Evolutionary conservation across 2,888 invertebrate species (phyloP).

Genomic region (Alloscopus bannaensis): DNA sequence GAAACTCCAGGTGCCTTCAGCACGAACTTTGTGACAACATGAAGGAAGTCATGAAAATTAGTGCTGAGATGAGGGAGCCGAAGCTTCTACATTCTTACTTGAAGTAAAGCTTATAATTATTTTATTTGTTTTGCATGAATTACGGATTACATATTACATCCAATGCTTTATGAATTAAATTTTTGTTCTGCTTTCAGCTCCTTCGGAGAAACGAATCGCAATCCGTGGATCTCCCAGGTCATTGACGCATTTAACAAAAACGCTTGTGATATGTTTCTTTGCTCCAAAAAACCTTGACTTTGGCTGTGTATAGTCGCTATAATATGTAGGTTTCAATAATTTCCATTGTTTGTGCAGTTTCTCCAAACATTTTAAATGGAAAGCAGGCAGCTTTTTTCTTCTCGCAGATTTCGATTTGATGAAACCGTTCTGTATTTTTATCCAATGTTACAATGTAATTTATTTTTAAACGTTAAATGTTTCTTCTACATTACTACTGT

Average conservation of each 20-base stretch:
- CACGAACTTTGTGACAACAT: conserved; percentile 69
- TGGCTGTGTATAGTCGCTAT: too few species aligned
- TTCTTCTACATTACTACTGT: too few species aligned
- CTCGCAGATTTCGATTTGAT: too few species aligned
- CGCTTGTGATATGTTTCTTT: conserved; percentile 69
- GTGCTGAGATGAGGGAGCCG: conserved; percentile 1
- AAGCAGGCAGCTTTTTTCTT: too few species aligned
- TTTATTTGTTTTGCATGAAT: conserved; percentile 1
- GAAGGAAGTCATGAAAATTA: conserved; percentile 26
- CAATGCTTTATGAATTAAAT: not conserved
- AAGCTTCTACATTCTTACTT: conserved; percentile 27
- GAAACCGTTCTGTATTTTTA: too few species aligned
- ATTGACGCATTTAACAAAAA: conserved; percentile 68
- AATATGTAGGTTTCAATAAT: too few species aligned
- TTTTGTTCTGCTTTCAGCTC: conserved; percentile 59
- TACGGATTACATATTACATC: conserved; percentile 9
- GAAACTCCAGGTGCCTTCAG: conserved; percentile 71
- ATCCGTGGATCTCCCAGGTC: conserved; percentile 71
- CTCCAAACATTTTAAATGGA: too few species aligned
- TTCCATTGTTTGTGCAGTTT: too few species aligned
- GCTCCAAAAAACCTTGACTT: conserved; percentile 45
- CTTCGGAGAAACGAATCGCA: conserved; percentile 63
- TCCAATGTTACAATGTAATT: too few species aligned
- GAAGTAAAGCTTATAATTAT: conserved; percentile 17
- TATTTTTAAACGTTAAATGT: too few species aligned